phyloP scores from a whole-genome alignment of 2,888 invertebrate genomes.

The Leptopilina drosophilae region DNA sequence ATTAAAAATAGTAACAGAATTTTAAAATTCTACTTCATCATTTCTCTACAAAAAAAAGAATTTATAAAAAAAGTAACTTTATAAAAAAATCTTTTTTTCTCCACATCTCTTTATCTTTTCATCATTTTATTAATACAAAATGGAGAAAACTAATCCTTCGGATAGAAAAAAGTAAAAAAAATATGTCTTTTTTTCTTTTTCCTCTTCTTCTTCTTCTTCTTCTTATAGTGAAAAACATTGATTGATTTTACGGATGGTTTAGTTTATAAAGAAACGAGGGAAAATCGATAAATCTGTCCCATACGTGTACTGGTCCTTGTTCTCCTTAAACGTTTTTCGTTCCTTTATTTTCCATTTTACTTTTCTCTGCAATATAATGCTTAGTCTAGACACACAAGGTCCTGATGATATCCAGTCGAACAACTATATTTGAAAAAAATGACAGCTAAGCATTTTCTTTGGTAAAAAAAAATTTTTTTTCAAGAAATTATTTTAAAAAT shows the following conservation, averaged over 20 bases:
- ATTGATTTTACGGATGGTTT: background rate
- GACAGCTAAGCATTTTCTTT: constrained; percentile 13
- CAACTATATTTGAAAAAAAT: constrained; percentile 15
- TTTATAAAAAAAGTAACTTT: no score
- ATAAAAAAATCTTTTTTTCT: no score
- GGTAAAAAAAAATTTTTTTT: no score
- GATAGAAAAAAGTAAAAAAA: no score
- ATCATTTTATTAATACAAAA: no score
- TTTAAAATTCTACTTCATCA: no score
- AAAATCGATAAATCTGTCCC: constrained; percentile 35
- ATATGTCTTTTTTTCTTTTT: no score
- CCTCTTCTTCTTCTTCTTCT: background rate
- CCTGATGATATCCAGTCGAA: constrained; percentile 27
- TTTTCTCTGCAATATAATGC: constrained; percentile 9
- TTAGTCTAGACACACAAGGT: constrained; percentile 38
- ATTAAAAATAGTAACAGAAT: no score
- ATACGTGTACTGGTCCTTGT: background rate
- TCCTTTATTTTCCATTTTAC: constrained; percentile 35
- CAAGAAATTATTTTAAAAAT: no score
- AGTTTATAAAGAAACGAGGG: constrained; percentile 19
- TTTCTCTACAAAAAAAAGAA: no score
- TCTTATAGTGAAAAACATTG: background rate
- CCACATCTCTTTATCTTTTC: no score
- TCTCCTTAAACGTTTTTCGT: constrained; percentile 38
- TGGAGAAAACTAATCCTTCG: no score